Evolutionary conservation across 2,797 vertebrate species (phyloP).

Genomic region (Hydrocynus forskahlii): DNA sequence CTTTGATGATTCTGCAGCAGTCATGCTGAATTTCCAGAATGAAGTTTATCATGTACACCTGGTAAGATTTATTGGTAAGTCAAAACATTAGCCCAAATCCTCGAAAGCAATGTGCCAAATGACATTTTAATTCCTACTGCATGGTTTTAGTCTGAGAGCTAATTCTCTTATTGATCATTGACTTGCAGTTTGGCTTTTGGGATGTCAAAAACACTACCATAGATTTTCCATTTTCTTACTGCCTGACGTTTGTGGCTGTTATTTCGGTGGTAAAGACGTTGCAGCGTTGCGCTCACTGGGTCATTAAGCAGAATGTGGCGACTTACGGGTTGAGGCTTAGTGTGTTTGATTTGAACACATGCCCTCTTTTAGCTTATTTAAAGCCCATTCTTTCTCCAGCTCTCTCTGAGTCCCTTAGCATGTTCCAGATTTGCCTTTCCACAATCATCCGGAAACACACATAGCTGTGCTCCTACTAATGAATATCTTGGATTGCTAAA

Average conservation of each 20-base stretch:
- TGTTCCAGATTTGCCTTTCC: conserved; percentile 65
- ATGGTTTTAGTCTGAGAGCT: conserved; percentile 34
- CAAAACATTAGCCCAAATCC: conserved; percentile 7
- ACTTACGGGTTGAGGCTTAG: conserved; percentile 75
- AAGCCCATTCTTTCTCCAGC: conserved; percentile 68
- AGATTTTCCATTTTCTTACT: conserved; percentile 21
- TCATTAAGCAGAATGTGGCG: conserved; percentile 71
- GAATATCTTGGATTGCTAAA: conserved; percentile 77
- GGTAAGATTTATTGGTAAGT: not conserved
- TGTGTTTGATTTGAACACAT: conserved; percentile 66
- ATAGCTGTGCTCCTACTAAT: conserved; percentile 42
- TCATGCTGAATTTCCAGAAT: not conserved
- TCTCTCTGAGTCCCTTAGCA: conserved; percentile 69
- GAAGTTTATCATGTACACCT: conserved; percentile 4
- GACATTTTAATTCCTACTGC: conserved; percentile 5
- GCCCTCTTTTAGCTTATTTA: conserved; percentile 67
- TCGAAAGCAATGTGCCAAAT: conserved; percentile 46
- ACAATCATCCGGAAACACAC: conserved; percentile 59
- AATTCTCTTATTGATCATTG: conserved; percentile 33
- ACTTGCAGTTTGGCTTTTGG: conserved; percentile 22
- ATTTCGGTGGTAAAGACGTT: conserved; percentile 24
- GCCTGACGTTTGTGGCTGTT: conserved; percentile 31
- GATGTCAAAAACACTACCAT: not conserved
- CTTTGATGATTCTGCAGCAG: conserved; percentile 3
- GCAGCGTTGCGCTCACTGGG: conserved; percentile 41